A percentile compares a stretch with the other conserved stretches of the same genome.
These are phyloP conservation scores for Melanocharis versteri DNA, from an alignment of 2,113 vertebrate genomes.

Conservation along the genomic window DNA sequence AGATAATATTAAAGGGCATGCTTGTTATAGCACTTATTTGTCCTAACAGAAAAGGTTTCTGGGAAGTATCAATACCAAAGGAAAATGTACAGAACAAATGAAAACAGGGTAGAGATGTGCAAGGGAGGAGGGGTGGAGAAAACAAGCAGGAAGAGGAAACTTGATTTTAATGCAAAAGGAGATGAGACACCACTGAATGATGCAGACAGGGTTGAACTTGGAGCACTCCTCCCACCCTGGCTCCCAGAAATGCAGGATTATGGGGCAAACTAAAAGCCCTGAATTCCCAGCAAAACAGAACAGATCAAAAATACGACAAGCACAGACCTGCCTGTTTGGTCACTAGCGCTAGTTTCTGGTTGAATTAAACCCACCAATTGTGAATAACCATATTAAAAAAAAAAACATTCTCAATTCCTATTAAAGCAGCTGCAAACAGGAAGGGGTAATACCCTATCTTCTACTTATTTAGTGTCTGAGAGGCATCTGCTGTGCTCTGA, in stretches of 20 bases:
- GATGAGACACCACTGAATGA: background rate
- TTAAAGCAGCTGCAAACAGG: background rate
- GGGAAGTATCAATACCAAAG: background rate
- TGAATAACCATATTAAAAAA: background rate
- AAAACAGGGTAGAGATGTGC: background rate
- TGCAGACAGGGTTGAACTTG: background rate
- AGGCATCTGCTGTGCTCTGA: background rate
- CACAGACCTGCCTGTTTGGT: background rate
- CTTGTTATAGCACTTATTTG: background rate
- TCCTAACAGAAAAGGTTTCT: background rate
- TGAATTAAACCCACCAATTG: background rate
- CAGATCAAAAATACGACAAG: background rate
- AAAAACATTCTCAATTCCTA: background rate
- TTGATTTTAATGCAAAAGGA: background rate
- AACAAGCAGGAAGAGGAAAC: background rate
- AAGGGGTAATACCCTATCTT: background rate
- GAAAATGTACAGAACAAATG: background rate
- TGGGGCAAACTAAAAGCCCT: background rate
- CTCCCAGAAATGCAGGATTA: background rate
- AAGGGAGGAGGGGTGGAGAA: background rate
- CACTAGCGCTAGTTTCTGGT: background rate
- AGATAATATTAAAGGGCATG: background rate
- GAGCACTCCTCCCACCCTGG: background rate
- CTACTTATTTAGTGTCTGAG: background rate
- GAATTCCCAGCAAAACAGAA: background rate